Conservation (phyloP, 92 coral and sea anemone genomes). For the Pocillopora meandrina region DNA sequence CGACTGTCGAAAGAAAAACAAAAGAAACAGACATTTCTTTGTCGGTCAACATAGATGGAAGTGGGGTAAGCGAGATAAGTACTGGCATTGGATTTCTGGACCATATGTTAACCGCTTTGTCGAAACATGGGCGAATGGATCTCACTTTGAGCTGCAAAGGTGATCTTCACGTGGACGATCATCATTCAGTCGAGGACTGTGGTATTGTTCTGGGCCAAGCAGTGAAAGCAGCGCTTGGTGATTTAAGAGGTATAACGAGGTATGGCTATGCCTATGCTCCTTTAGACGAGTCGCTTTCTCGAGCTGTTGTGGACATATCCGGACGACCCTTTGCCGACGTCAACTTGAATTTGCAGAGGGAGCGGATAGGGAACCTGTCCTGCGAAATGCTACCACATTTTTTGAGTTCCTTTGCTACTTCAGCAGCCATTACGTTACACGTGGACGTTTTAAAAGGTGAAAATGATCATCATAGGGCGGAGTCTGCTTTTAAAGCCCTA, state of each 20-base stretch:
- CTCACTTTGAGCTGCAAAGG: conserved; percentile 50
- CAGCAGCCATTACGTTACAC: conserved; percentile 61
- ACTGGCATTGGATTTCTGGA: conserved; percentile 68
- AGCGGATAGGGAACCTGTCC: conserved; percentile 50
- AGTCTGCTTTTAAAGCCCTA: conserved; percentile 60
- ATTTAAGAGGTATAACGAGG: conserved; percentile 51
- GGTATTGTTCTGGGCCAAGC: conserved; percentile 67
- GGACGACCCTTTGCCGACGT: conserved; percentile 56
- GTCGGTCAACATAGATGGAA: conserved; percentile 45
- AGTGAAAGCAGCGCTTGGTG: conserved; percentile 60
- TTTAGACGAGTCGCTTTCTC: conserved; percentile 60
- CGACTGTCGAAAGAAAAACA: conserved; percentile 47
- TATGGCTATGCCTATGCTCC: conserved; percentile 67
- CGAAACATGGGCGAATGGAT: conserved; percentile 57
- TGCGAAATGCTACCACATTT: conserved; percentile 61
- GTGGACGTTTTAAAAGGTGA: conserved; percentile 57
- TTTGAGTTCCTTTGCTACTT: conserved; percentile 51
- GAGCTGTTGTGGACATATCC: conserved; percentile 62
- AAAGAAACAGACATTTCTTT: conserved; percentile 55
- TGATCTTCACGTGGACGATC: conserved; percentile 62
- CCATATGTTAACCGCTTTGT: conserved; percentile 63
- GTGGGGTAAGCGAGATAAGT: conserved; percentile 40
- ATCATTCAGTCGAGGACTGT: conserved; percentile 65
- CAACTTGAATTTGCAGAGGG: conserved; percentile 53
- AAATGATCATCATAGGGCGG: conserved; percentile 62